phyloP scores from a whole-genome alignment of 2,113 vertebrate genomes.

The Laticauda laticaudata region DNA sequence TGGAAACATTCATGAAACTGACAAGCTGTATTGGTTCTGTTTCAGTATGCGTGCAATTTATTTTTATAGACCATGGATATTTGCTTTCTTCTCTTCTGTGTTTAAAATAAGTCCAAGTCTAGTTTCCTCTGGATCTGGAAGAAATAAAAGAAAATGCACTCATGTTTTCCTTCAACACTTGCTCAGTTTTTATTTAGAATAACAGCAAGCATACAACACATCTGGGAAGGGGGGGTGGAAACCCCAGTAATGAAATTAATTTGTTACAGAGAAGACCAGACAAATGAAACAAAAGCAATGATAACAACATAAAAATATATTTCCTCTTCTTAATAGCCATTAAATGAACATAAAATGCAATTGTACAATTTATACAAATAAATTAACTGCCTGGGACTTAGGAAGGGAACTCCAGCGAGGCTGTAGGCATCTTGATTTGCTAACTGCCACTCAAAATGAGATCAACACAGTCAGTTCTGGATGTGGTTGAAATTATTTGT shows the following conservation, averaged over 20 bases:
- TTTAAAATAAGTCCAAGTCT: background rate
- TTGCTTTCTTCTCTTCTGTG: background rate
- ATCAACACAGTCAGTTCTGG: background rate
- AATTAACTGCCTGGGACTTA: slow-evolving; percentile 11
- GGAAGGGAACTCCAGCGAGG: background rate
- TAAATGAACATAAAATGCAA: slow-evolving; percentile 36
- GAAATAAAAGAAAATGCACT: background rate
- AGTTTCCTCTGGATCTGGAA: background rate
- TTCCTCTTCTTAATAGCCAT: slow-evolving; percentile 37
- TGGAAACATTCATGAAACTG: background rate
- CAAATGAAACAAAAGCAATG: slow-evolving; percentile 15
- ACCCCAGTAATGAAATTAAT: slow-evolving; percentile 26
- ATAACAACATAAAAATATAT: slow-evolving; percentile 31
- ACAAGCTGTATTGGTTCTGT: background rate
- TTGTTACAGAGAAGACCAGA: slow-evolving; percentile 14
- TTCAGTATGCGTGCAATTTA: background rate
- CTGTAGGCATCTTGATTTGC: background rate
- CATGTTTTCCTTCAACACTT: background rate
- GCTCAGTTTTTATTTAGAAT: slow-evolving; percentile 28
- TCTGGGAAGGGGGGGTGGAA: background rate
- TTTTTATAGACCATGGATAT: fast-evolving
- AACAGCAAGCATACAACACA: slow-evolving; percentile 26
- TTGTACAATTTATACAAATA: slow-evolving; percentile 28
- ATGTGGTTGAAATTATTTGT: background rate
- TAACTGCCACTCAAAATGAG: slow-evolving; percentile 5